Evolutionary conservation across 2,797 vertebrate genomes (phyloP), one percentile per base, ranked within the genome.

Genomic region (Eleutherodactylus coqui): DNA sequence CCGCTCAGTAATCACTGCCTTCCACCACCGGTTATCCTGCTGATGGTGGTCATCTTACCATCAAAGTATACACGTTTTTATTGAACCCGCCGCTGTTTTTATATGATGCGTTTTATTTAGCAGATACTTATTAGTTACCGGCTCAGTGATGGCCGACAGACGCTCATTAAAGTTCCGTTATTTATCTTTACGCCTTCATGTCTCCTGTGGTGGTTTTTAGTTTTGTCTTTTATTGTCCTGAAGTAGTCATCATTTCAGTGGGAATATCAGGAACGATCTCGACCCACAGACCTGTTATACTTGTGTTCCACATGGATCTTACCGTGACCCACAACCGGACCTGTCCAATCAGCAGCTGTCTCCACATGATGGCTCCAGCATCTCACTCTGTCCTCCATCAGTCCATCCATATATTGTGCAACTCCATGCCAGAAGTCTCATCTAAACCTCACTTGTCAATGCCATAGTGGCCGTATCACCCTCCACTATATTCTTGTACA

Each of bases 51-150:
- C 7, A 6, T 60, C 24, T 29, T 60, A 55, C n/a, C n/a, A n/a
- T n/a, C n/a, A n/a, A n/a, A n/a, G n/a, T 5, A 32, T 1, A 1
- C 27, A 29, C 0, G 60, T 1, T 32, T 32, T 32, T 14, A 10
- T 7, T 9, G 62, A 67, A 2, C 4, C 62, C 27, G n/a, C 41
- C 29, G 24, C 17, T 45, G 55, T 2, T 80, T 79, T 80, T 79
- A 82, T 82, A 53, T 36, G 17, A 51, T 13, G 17, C 21, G 41
- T 81, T 82, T 53, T 82, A 82, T 82, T 70, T 82, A 34, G 60
- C 34, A 41, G 36, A 17, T 69, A 36, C 14, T 16, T 75, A 13
- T 17, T 45, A 5, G 19, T 76, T 67, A 36, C 29, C 49, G 3
- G 2, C 62, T 36, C n/a, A 19, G 13, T 17, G 24, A 14, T 38